Base-by-base conservation (phyloP, 2,888 invertebrate genomes). In the Erebia ligea region DNA sequence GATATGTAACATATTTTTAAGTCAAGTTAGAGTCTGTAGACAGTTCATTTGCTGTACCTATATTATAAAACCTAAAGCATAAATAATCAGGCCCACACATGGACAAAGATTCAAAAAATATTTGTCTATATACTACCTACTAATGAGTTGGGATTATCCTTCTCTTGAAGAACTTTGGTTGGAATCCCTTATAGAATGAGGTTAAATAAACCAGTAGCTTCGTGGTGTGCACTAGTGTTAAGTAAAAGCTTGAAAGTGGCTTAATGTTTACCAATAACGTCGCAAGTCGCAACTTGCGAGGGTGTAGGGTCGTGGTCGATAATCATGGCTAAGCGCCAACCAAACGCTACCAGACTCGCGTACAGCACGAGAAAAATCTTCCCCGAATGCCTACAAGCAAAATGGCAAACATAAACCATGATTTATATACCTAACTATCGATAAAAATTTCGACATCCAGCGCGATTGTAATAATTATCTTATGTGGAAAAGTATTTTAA, bases 221-320 rank as follows among this genome's bases (percentile, higher is more conserved):
- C n/a, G 3, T 25, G 1, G 21, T 17, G 40, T 10, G 10, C 25
- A 15, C 10, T 21, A 45, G 19, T 25, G 34, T 11, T 52, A 63
- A 10, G 50, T 63, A 15, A 34, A 48, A 52, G 64, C 52, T 45
- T 57, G 45, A 45, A 57, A 57, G 56, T 54, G 48, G 54, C 25
- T 58, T 34, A 57, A 66, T 57, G 57, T 0, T 62, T 45, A 62
- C 48, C 21, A 48, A 48, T 48, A 62, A 48, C 62, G 48, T 48
- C 21, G 45, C 45, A 19, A 13, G 48, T 48, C 21, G 45, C 45
- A 19, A 13, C 45, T 62, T 19, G 45, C 48, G 45, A 21, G 62
- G 62, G 62, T 62, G 62, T 62, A 48, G 21, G 45, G 62, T 62
- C 48, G 48, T 48, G 62, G 62, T 62, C 62, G 62, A 62, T 62